Evolutionary conservation across 64 coral and sea anemone species (phyloP).

Genomic region (Pocillopora verrucosa): DNA sequence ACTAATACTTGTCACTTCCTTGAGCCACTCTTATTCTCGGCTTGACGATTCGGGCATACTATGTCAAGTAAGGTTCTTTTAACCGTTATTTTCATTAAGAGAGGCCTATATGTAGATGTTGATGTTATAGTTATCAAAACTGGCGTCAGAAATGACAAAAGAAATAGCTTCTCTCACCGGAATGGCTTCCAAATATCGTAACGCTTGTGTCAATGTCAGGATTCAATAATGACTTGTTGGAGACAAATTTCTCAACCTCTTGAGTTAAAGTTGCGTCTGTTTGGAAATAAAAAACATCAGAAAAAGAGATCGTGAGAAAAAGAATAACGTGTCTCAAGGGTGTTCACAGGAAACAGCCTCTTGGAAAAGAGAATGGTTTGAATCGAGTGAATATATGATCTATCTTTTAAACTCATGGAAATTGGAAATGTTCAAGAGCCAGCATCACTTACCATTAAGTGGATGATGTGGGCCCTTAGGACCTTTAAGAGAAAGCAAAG

Average conservation of each 20-base stretch:
- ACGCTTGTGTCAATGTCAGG: constrained; percentile 77
- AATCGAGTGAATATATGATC: too few species aligned
- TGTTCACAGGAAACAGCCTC: too few species aligned
- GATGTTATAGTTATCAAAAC: too few species aligned
- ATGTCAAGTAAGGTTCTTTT: too few species aligned
- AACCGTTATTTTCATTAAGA: too few species aligned
- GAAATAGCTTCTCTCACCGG: constrained; percentile 38
- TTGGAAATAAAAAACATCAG: neutral
- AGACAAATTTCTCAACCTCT: constrained; percentile 68
- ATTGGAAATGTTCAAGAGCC: neutral
- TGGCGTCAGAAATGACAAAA: too few species aligned
- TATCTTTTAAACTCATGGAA: neutral
- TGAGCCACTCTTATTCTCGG: too few species aligned
- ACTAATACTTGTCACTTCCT: too few species aligned
- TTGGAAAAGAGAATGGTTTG: too few species aligned
- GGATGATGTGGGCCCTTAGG: constrained; percentile 52
- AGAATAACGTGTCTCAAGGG: neutral
- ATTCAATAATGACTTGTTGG: constrained; percentile 76
- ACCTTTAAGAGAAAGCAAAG: constrained; percentile 17
- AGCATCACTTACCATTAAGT: constrained; percentile 40
- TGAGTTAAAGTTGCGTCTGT: constrained; percentile 67
- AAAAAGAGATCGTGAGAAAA: neutral
- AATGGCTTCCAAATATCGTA: constrained; percentile 72
- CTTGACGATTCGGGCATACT: too few species aligned
- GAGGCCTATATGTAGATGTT: too few species aligned